Percentiles rank a stretch among this genome's conserved stretches.
Conservation (phyloP, 2,113 vertebrate species). For the Hipposideros armiger region DNA sequence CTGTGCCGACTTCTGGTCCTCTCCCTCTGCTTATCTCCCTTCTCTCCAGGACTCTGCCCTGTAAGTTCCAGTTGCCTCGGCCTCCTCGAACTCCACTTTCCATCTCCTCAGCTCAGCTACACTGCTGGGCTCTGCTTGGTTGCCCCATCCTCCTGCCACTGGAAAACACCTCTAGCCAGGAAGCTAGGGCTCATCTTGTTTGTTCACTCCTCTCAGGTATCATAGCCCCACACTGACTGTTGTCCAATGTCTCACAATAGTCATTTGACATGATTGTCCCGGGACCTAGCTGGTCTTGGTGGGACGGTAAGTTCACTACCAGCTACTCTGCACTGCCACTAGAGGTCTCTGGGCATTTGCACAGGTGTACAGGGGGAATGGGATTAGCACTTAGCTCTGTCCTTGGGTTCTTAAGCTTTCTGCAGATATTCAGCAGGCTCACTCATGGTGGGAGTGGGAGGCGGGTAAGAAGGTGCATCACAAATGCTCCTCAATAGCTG, state of each 20-base stretch:
- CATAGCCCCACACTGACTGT: not conserved
- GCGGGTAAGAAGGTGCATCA: not conserved
- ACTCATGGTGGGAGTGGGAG: fast-evolving
- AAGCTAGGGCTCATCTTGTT: not conserved
- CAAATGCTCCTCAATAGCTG: not conserved
- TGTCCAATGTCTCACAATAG: not conserved
- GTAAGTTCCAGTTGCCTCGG: not conserved
- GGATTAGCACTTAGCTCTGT: not conserved
- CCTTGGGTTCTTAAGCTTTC: not conserved
- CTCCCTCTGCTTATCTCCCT: not conserved
- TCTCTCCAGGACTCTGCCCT: not conserved
- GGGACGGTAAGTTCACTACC: not conserved
- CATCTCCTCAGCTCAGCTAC: not conserved
- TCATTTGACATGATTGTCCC: not conserved
- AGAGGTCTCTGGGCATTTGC: not conserved
- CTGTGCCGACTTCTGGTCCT: not conserved
- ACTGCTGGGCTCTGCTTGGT: too few species aligned
- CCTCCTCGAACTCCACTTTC: not conserved
- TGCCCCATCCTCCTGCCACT: not conserved
- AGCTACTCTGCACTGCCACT: not conserved
- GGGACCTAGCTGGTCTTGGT: not conserved
- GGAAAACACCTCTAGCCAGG: not conserved
- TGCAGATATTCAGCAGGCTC: not conserved
- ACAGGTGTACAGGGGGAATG: not conserved
- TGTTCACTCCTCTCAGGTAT: too few species aligned